These are phyloP conservation scores for Drosophila pseudotalamancana DNA, from an alignment of 2,888 invertebrate species.

Conservation along the genomic window DNA sequence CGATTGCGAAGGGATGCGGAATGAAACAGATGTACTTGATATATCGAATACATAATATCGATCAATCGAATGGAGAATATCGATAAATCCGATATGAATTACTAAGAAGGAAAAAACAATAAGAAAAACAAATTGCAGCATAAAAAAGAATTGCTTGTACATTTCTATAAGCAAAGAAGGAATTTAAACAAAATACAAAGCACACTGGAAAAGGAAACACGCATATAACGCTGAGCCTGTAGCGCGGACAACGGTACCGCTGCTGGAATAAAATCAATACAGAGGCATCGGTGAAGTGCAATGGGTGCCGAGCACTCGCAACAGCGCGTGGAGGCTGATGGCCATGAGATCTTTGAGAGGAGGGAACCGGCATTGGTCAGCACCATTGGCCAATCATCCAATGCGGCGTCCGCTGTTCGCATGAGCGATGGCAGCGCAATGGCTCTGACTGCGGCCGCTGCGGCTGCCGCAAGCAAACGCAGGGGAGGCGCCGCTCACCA, in stretches of 20 bases:
- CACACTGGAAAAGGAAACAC: not conserved
- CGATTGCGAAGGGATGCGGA: not conserved
- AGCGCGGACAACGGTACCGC: not conserved
- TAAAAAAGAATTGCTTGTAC: not conserved
- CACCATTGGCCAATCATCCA: not conserved
- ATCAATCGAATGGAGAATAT: not conserved
- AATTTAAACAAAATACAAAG: not conserved
- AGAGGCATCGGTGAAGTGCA: slow-evolving; percentile 9
- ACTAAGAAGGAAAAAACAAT: slow-evolving; percentile 11
- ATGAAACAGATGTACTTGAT: slow-evolving; percentile 2
- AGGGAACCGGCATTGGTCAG: slow-evolving; percentile 21
- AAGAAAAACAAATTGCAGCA: slow-evolving; percentile 6
- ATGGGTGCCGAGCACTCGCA: slow-evolving; percentile 89
- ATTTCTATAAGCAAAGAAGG: not conserved
- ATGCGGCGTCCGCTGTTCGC: slow-evolving; percentile 6
- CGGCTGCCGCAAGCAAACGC: slow-evolving; percentile 72
- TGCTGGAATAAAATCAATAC: slow-evolving; percentile 44
- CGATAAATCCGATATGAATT: slow-evolving; percentile 2
- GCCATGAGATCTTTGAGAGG: slow-evolving; percentile 78
- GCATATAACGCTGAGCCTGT: not conserved
- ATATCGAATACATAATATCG: not conserved
- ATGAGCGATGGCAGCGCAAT: slow-evolving; percentile 48
- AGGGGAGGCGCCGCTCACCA: slow-evolving; percentile 45
- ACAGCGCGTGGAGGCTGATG: slow-evolving; percentile 81
- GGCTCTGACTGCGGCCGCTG: slow-evolving; percentile 52